phyloP scores from a whole-genome alignment of 2,113 vertebrate species.

The Chionomys nivalis region DNA sequence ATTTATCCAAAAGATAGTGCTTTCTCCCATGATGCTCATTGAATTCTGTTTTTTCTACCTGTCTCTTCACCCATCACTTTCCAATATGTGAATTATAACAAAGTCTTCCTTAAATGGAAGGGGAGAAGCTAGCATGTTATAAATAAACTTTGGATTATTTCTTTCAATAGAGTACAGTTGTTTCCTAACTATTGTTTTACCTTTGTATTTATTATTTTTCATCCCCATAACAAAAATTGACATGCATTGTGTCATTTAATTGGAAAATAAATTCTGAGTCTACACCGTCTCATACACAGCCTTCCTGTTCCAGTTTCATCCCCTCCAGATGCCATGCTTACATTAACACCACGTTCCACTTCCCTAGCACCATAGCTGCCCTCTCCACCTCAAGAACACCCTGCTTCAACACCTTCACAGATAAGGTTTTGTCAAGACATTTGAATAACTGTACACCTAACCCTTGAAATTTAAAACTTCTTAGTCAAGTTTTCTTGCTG shows the following conservation, averaged over 20 bases:
- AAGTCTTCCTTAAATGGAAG: background rate
- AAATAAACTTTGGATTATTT: background rate
- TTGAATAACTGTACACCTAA: background rate
- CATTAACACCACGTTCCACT: rapidly evolving
- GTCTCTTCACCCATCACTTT: background rate
- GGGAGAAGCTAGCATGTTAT: background rate
- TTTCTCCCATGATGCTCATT: background rate
- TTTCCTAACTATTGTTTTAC: background rate
- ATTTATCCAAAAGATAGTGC: background rate
- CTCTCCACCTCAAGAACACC: background rate
- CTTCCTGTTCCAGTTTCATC: background rate
- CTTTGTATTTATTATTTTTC: background rate
- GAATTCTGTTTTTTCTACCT: background rate
- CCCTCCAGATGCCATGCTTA: too few relatives aligned
- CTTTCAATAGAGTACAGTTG: background rate
- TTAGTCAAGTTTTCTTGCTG: background rate
- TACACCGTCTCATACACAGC: background rate
- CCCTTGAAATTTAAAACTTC: background rate
- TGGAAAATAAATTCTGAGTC: background rate
- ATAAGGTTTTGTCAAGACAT: background rate
- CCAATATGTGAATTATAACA: background rate
- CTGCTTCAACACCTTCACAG: background rate
- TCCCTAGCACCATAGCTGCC: rapidly evolving
- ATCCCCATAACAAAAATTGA: background rate
- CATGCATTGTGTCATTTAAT: background rate